These are phyloP conservation scores for Drosophila jambulina DNA, from an alignment of 1,140 invertebrate species.

Conservation along the genomic window DNA sequence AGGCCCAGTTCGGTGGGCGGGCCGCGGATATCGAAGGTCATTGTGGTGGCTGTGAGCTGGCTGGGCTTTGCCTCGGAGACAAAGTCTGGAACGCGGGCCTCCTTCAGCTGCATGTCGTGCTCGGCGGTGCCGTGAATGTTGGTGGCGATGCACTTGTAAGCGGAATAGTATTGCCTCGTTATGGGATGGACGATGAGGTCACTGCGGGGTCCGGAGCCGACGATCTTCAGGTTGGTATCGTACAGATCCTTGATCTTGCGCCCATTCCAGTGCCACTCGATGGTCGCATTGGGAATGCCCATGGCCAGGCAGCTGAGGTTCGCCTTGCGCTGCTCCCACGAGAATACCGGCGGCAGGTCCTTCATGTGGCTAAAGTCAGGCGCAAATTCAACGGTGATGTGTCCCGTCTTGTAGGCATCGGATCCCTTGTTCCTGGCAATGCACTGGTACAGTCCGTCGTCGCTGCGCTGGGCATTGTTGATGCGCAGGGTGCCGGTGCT, in stretches of 20 bases:
- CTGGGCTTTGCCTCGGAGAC: constrained; percentile 87
- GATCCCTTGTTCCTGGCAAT: constrained; percentile 93
- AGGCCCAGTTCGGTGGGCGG: constrained; percentile 91
- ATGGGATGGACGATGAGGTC: constrained; percentile 89
- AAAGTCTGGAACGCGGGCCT: constrained; percentile 88
- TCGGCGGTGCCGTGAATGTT: constrained; percentile 90
- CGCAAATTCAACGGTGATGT: constrained; percentile 93
- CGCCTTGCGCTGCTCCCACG: constrained; percentile 91
- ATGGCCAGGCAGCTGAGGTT: constrained; percentile 94
- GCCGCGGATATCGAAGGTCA: constrained; percentile 91
- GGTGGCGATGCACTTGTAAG: constrained; percentile 93
- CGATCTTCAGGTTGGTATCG: constrained; percentile 87
- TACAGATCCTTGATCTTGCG: constrained; percentile 86
- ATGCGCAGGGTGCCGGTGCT: constrained; percentile 89
- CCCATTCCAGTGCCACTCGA: constrained; percentile 91
- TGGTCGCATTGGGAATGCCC: constrained; percentile 94
- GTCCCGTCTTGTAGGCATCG: constrained; percentile 90
- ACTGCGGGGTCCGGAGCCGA: constrained; percentile 89
- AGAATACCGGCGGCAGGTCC: constrained; percentile 89
- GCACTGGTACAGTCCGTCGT: constrained; percentile 96
- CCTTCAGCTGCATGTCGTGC: constrained; percentile 89
- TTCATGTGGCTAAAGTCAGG: constrained; percentile 92
- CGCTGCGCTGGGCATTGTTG: constrained; percentile 87
- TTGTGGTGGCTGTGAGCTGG: constrained; percentile 92
- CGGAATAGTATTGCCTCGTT: constrained; percentile 89